Evolutionary conservation across 2,888 invertebrate genomes (phyloP).

Genomic region (Drosophila mercatorum): DNA sequence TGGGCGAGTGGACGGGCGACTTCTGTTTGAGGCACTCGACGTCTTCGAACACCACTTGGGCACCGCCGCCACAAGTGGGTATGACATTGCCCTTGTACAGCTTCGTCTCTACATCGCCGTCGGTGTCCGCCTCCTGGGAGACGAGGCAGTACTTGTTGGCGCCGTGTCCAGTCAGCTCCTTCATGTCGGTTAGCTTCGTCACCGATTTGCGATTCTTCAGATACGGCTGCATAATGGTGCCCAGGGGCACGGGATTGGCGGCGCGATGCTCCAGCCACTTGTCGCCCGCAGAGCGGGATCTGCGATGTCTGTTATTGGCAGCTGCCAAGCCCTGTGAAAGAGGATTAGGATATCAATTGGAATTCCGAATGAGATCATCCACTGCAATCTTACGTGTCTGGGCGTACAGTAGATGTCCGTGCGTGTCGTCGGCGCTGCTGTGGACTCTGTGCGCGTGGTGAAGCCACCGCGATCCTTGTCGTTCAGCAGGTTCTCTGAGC

Average conservation of each 20-base stretch:
- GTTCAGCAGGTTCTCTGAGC: conserved; percentile 79
- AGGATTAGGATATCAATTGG: background rate
- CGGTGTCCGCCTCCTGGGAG: conserved; percentile 95
- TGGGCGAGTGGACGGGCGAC: conserved; percentile 88
- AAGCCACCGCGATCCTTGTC: conserved; percentile 62
- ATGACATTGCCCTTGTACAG: conserved; percentile 97
- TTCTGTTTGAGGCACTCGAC: conserved; percentile 94
- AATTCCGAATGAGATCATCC: background rate
- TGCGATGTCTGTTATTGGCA: conserved; percentile 89
- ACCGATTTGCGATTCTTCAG: conserved; percentile 93
- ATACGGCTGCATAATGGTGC: conserved; percentile 95
- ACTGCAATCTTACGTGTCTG: conserved; percentile 59
- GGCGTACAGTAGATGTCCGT: conserved; percentile 76
- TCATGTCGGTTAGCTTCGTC: conserved; percentile 91
- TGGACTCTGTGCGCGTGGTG: conserved; percentile 63
- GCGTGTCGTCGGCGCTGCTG: conserved; percentile 62
- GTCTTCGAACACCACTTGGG: conserved; percentile 97
- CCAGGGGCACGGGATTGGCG: conserved; percentile 90
- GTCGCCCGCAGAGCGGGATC: conserved; percentile 92
- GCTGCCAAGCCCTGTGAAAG: conserved; percentile 87
- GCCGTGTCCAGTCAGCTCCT: conserved; percentile 89
- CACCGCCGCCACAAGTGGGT: conserved; percentile 97
- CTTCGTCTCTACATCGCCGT: conserved; percentile 96
- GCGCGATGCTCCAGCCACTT: conserved; percentile 96
- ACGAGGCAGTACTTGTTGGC: conserved; percentile 95